phyloP scores from a whole-genome alignment of 2,113 vertebrate species.

The Craseonycteris thonglongyai region DNA sequence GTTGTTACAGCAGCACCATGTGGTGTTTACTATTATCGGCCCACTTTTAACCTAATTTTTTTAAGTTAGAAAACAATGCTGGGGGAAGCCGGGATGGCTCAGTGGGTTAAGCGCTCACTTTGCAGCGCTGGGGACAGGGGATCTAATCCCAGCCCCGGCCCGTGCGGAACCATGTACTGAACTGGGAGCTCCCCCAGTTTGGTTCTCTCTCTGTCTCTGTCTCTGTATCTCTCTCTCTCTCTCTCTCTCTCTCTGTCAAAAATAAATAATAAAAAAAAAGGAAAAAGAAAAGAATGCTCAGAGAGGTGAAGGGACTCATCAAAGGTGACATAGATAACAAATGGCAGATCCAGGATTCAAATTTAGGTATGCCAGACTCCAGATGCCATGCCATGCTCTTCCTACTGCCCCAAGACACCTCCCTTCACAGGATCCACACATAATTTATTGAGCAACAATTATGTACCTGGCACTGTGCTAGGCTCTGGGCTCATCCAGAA shows the following conservation, averaged over 20 bases:
- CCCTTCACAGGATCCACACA: neutral
- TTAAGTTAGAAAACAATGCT: neutral
- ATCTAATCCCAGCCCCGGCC: too few relatives aligned
- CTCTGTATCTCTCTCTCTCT: too few relatives aligned
- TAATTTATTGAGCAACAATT: neutral
- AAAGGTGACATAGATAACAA: neutral
- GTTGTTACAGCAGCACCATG: neutral
- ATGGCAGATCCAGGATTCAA: neutral
- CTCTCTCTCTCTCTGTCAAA: too few relatives aligned
- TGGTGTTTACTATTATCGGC: neutral
- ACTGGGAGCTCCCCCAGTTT: too few relatives aligned
- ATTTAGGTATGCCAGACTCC: neutral
- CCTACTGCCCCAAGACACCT: neutral
- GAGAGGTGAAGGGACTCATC: neutral
- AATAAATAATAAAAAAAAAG: too few relatives aligned
- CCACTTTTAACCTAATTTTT: neutral
- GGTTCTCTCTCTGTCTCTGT: too few relatives aligned
- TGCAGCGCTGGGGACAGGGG: too few relatives aligned
- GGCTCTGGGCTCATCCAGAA: neutral
- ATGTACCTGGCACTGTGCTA: neutral
- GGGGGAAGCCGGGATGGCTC: too few relatives aligned
- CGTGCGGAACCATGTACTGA: too few relatives aligned
- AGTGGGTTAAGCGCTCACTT: too few relatives aligned
- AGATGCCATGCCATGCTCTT: neutral
- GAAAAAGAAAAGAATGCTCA: too few relatives aligned